Evolutionary conservation across 2,113 vertebrate species (phyloP), one percentile per base, ranked within the genome.

Genomic region (Daubentonia madagascariensis): DNA sequence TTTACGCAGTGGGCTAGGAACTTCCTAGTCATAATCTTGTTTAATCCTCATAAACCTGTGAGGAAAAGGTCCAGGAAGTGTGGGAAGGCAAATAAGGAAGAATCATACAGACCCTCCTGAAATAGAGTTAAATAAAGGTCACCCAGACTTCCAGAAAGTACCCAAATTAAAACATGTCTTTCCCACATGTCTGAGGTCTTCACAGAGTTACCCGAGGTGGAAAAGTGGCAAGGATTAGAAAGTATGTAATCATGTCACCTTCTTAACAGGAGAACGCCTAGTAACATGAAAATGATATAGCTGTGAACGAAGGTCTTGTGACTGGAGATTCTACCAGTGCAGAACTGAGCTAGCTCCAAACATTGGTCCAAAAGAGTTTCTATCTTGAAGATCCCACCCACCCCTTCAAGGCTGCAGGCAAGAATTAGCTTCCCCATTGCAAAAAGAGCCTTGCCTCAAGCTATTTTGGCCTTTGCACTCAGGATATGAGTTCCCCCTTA

Each of bases 41-140:
- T 95, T 96, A 63, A 81, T 48, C 67, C 35, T 59, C 72, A 85
- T 32, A 78, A 59, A 93, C 35, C 45, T 87, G 8, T 16, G 28
- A 84, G 54, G 50, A 4, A 28, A 76, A 68, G 18, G 37, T 85
- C 48, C 59, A 90, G 63, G 30, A 68, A 28, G 50, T 63, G 23
- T 23, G 9, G 50, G 50, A 78, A 61, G 65, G 76, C 81, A 96
- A 79, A 92, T 2, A 23, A 87, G 45, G 16, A 14, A 6, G 8
- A 11, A 48, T 2, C 13, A 23, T 35, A 16, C 20, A 50, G 50
- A 54, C 20, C 4, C 32, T 83, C 67, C 59, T 67, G 61, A 73
- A 86, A 93, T 6, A 67, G 5, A 92, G 30, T 43, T 43, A 79
- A 45, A 32, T 43, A 79, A 45, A 32, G 25, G 52, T 48, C 61